phyloP scores from a whole-genome alignment of 1,140 invertebrate species.

The Euwallacea similis region DNA sequence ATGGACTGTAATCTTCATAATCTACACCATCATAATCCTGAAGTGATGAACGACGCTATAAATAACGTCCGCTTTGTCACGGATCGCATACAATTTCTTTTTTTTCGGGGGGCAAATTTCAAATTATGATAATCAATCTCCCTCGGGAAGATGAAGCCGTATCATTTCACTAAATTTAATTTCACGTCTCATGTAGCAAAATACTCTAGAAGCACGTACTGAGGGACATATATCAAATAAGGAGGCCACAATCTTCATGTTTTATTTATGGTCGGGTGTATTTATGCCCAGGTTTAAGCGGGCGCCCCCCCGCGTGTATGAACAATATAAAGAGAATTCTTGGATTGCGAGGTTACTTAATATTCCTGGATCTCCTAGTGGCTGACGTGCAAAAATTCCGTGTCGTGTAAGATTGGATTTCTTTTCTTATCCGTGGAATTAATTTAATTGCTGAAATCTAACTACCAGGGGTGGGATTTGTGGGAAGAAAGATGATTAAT shows the following conservation, averaged over 20 bases:
- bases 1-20: no score
- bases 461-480: no score
- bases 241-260: slow-evolving; percentile 2
- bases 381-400: slow-evolving; percentile 9
- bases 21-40: background rate
- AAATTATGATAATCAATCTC: slow-evolving; percentile 25
- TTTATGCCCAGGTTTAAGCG: slow-evolving; percentile 6
- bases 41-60: slow-evolving; percentile 1
- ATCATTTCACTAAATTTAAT: slow-evolving; percentile 26
- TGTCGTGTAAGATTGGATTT: slow-evolving; percentile 1
- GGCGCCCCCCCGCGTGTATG: background rate
- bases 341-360: background rate
- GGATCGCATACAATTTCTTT: slow-evolving; percentile 3
- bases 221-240: slow-evolving; percentile 18
- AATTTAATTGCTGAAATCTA: no score
- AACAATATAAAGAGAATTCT: background rate
- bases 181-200: slow-evolving; percentile 15
- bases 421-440: background rate
- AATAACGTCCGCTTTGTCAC: background rate
- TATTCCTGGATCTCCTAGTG: background rate
- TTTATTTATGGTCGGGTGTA: slow-evolving; percentile 13
- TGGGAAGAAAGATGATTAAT: no score
- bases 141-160: slow-evolving; percentile 18
- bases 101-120: slow-evolving; percentile 11
- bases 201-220: slow-evolving; percentile 5